Percentiles rank a stretch among this genome's conserved stretches.
These are phyloP conservation scores for Flexamia atlantica DNA, from an alignment of 2,888 invertebrate genomes.

Conservation along the genomic window DNA sequence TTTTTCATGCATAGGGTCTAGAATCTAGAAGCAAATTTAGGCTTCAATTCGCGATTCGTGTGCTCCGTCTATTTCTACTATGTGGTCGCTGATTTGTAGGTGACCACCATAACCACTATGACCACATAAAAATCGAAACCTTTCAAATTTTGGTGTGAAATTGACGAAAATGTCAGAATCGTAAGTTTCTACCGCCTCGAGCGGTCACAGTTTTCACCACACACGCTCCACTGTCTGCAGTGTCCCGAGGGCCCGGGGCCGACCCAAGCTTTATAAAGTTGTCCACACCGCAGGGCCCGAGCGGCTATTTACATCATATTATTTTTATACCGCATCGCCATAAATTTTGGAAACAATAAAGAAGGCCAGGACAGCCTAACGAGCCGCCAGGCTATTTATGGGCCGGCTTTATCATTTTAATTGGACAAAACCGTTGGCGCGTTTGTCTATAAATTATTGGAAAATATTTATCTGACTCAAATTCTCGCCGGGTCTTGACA, in stretches of 20 bases:
- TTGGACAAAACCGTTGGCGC: constrained; percentile 59
- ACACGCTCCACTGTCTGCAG: background rate
- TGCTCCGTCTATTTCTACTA: too few species aligned
- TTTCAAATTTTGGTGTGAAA: too few species aligned
- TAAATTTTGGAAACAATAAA: constrained; percentile 60
- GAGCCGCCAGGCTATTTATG: constrained; percentile 40
- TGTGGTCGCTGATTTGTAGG: too few species aligned
- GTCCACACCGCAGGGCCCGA: constrained; percentile 22
- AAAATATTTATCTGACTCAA: constrained; percentile 57
- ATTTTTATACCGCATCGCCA: constrained; percentile 56
- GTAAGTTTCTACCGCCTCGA: too few species aligned
- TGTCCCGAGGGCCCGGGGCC: background rate
- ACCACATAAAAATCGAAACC: too few species aligned
- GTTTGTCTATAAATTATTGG: constrained; percentile 59
- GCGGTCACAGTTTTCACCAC: too few species aligned
- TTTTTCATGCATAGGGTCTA: too few species aligned
- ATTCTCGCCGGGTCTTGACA: constrained; percentile 51
- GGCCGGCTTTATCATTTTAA: constrained; percentile 57
- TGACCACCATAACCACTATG: too few species aligned
- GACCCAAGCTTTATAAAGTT: constrained; percentile 52
- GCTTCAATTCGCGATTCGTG: too few species aligned
- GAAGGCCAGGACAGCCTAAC: constrained; percentile 43
- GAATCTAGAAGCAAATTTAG: too few species aligned
- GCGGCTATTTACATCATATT: constrained; percentile 53
- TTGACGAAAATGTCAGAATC: too few species aligned